Evolutionary conservation across 30 jellyfish, hydroid and myxozoan species (phyloP).

Genomic region (Aurelia coerulea): DNA sequence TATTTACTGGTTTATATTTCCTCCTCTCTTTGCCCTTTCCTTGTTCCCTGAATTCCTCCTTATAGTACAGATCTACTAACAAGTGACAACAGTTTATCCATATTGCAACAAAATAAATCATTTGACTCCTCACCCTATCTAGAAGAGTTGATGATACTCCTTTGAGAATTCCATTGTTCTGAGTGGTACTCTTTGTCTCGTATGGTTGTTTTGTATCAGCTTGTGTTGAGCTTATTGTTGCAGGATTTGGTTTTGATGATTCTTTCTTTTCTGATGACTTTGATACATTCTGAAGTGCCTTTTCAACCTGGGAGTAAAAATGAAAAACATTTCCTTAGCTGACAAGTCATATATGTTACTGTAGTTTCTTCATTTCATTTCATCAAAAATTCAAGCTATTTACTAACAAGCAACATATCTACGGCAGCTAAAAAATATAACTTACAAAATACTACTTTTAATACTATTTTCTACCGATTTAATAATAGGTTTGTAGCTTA

Average conservation of each 20-base stretch:
- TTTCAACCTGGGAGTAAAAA: slow-evolving; percentile 50
- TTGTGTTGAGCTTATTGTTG: neutral
- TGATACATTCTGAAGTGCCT: slow-evolving; percentile 67
- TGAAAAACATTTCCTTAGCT: too few relatives aligned
- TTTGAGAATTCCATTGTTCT: slow-evolving; percentile 38
- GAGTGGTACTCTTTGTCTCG: neutral
- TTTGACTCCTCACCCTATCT: slow-evolving; percentile 65
- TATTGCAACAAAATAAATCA: neutral
- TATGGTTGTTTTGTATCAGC: neutral
- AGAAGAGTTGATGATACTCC: slow-evolving; percentile 84
- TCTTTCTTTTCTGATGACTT: slow-evolving; percentile 3
- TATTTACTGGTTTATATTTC: too few relatives aligned
- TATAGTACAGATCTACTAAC: neutral
- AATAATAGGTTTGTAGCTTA: too few relatives aligned
- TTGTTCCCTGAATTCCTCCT: too few relatives aligned
- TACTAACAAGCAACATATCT: too few relatives aligned
- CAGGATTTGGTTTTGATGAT: neutral
- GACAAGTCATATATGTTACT: too few relatives aligned
- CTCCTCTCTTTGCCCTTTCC: too few relatives aligned
- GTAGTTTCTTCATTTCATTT: too few relatives aligned
- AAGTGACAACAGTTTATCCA: neutral
- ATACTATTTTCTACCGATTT: too few relatives aligned
- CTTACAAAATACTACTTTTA: too few relatives aligned
- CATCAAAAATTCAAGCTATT: too few relatives aligned
- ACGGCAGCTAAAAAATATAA: too few relatives aligned